A percentile compares a stretch with the other conserved stretches of the same genome.
Evolutionary conservation across 2,797 vertebrate species (phyloP).

Genomic region (Nasua narica): DNA sequence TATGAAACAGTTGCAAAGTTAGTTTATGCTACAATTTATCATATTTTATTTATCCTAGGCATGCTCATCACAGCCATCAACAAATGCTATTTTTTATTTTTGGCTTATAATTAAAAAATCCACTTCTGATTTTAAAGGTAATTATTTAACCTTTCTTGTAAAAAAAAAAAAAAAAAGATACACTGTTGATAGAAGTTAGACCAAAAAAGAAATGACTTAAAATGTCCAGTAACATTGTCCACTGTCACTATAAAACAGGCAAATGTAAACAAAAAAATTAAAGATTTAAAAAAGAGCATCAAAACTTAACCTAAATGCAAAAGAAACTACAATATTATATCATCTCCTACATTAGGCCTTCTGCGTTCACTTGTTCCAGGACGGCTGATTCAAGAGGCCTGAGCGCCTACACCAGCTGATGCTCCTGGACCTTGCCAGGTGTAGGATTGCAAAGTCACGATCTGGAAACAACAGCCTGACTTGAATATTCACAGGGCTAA

Average conservation of each 20-base stretch:
- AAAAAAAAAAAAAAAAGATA: neutral
- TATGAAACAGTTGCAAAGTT: neutral
- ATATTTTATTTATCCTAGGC: neutral
- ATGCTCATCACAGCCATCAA: neutral
- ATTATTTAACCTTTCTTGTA: neutral
- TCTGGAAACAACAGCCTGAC: neutral
- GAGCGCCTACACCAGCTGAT: neutral
- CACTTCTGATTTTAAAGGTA: neutral
- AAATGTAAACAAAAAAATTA: neutral
- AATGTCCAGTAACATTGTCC: neutral
- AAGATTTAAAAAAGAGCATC: neutral
- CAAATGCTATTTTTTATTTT: neutral
- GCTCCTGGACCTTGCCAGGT: neutral
- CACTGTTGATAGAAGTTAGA: neutral
- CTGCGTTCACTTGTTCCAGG: neutral
- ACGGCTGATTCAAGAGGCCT: neutral
- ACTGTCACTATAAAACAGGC: neutral
- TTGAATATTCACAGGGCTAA: neutral
- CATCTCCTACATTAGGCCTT: neutral
- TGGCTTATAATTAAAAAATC: neutral
- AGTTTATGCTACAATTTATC: neutral
- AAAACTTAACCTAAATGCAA: neutral
- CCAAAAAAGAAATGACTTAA: neutral
- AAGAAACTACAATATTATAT: neutral
- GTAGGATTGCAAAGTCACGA: neutral